Conservation (phyloP, 2,797 vertebrate species). For the Lates japonicus region DNA sequence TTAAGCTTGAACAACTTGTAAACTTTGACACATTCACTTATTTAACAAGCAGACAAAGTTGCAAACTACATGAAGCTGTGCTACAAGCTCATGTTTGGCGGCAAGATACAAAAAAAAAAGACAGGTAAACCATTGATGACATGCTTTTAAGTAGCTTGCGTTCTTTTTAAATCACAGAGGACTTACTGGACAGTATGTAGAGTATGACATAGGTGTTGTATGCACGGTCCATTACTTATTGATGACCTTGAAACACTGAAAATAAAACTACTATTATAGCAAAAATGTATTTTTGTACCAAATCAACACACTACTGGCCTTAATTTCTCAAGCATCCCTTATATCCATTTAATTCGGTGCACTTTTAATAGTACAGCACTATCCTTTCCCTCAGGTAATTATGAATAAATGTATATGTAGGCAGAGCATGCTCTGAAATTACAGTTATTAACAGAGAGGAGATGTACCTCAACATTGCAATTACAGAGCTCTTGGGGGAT, state of each 20-base stretch:
- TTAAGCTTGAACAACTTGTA: constrained; percentile 64
- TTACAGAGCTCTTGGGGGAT: constrained; percentile 80
- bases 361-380: constrained; percentile 75
- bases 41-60: constrained; percentile 50
- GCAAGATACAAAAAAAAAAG: constrained; percentile 16
- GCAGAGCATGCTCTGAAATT: constrained; percentile 80
- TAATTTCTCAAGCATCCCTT: constrained; percentile 54
- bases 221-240: constrained; percentile 14
- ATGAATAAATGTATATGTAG: constrained; percentile 83
- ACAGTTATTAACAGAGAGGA: constrained; percentile 78
- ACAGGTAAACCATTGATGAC: background rate
- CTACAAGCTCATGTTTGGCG: constrained; percentile 19
- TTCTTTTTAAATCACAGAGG: background rate
- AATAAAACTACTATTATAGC: background rate
- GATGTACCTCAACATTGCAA: constrained; percentile 80
- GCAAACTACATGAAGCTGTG: constrained; percentile 44
- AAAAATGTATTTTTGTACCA: constrained; percentile 24
- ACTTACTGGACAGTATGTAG: background rate
- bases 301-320: constrained; percentile 50
- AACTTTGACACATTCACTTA: constrained; percentile 71
- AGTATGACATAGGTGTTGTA: background rate
- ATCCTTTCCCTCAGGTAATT: constrained; percentile 82
- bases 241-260: constrained; percentile 25
- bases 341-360: constrained; percentile 59
- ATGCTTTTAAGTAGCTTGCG: background rate